phyloP scores from a whole-genome alignment of 1,140 invertebrate genomes.

The Schlechtendalia chinensis region DNA sequence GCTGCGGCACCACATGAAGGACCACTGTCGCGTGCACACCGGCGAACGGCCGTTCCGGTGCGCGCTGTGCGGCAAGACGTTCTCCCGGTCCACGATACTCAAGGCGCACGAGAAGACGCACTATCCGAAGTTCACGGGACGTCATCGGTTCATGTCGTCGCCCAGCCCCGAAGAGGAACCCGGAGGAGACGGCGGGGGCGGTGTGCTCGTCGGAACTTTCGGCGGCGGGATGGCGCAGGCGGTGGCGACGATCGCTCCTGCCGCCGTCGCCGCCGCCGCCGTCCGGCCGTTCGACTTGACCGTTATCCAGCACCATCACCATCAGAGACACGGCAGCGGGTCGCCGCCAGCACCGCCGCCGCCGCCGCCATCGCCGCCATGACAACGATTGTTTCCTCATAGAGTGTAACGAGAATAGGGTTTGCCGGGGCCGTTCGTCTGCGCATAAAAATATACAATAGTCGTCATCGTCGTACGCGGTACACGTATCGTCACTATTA shows the following conservation, averaged over 20 bases:
- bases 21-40: conserved; percentile 86
- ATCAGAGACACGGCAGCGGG: conserved; percentile 20
- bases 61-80: conserved; percentile 82
- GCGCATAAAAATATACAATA: neutral
- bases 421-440: neutral
- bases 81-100: conserved; percentile 82
- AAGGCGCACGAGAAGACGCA: conserved; percentile 90
- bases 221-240: conserved; percentile 2
- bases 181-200: neutral
- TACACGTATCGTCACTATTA: neutral
- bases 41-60: conserved; percentile 87
- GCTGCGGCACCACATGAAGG: conserved; percentile 86
- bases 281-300: conserved; percentile 34
- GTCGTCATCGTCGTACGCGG: neutral
- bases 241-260: conserved; percentile 13
- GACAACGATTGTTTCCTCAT: conserved; percentile 44
- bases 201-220: neutral
- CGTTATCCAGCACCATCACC: conserved; percentile 38
- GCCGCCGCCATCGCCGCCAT: conserved; percentile 29
- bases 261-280: neutral
- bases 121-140: conserved; percentile 76
- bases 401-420: conserved; percentile 14
- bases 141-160: conserved; percentile 77
- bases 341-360: neutral
- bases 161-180: conserved; percentile 75